Base-by-base conservation (phyloP, 2,888 invertebrate genomes). In the Hipparchia semele region DNA sequence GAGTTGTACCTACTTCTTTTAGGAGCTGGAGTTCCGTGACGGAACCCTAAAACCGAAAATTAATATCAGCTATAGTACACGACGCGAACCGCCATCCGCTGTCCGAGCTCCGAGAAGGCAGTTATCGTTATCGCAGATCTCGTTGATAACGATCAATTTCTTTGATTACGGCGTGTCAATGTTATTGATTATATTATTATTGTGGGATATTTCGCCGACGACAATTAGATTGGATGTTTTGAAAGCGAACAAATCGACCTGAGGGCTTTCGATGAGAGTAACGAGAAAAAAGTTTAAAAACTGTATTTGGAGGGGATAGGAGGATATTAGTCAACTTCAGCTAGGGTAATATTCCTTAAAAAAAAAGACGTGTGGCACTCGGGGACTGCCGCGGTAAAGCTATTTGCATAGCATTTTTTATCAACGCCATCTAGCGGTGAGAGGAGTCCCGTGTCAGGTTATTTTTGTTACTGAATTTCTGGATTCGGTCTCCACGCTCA, bases 71-170 rank as follows among this genome's bases (percentile, higher is more conserved):
- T 68, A 23, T 23, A 23, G 23, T 23, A 73, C 73, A 72, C 66
- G 71, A 73, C 53, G 66, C 54, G 68, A 46, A 49, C 53, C 60
- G 23, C 54, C 5, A 33, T 69, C 3, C 66, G 59, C 71, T 60
- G 68, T 58, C 59, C 58, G 61, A 60, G 62, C 74, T 76, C 75
- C 72, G 58, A 72, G 75, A 76, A 72, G 75, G 70, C 66, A 33
- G 72, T 74, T 76, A 76, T 72, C 75, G 70, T 72, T 76, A 76
- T 76, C 74, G 70, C 75, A 7, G 12, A 76, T 76, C 74, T 70
- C 64, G 45, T 9, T 76, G 74, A 76, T 74, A 76, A 72, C 23
- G 56, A 74, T 70, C 74, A 56, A 65, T 70, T 72, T 73, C 72
- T 71, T 69, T 74, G 74, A 75, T 73, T 75, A 75, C 70, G 69